Evolutionary conservation across 2,113 vertebrate genomes (phyloP), one percentile per base, ranked within the genome.

Genomic region (Menidia beryllina): DNA sequence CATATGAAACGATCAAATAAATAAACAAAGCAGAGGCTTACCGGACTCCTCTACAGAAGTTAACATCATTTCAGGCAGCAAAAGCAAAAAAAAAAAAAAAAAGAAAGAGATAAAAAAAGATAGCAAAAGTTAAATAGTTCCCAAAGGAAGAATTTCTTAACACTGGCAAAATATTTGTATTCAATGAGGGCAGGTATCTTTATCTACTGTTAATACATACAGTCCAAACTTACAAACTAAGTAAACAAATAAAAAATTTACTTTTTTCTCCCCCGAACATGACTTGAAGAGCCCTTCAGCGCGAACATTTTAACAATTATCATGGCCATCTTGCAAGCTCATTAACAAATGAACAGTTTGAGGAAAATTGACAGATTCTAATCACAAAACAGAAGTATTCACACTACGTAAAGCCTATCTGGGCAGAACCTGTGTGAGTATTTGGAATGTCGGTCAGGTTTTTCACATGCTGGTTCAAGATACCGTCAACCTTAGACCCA

Each of bases 31-130:
- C 45, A 58, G 7, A 82, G 80, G 91, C 97, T 98, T 98, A 98
- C 97, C 96, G 95, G 96, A 94, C 97, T 98, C 94, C 94, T 96
- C 97, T 99, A 94, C 75, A 93, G 79, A 92, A 89, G 90, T 87
- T 93, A 93, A 72, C 82, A 70, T 88, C 70, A 65, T 84, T 27
- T 84, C n/a, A 74, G 59, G 57, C 63, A 82, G 74, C 75, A 41
- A 73, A 52, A 62, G 13, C 54, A 61, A 9, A 55, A 75, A 41
- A 47, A 36, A 64, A 15, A 26, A 66, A 17, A 82, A 25, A 68
- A 21, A 77, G 19, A 73, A 47, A 50, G 59, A 67, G 30, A 69
- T 59, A 17, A 23, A 23, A 53, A 19, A 26, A 34, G 47, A 15
- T 36, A 45, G 50, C 39, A 21, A 23, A 34, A 51, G 49, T 51